Base-by-base conservation (phyloP, 2,888 invertebrate species). In the Stenodema calcarata region DNA sequence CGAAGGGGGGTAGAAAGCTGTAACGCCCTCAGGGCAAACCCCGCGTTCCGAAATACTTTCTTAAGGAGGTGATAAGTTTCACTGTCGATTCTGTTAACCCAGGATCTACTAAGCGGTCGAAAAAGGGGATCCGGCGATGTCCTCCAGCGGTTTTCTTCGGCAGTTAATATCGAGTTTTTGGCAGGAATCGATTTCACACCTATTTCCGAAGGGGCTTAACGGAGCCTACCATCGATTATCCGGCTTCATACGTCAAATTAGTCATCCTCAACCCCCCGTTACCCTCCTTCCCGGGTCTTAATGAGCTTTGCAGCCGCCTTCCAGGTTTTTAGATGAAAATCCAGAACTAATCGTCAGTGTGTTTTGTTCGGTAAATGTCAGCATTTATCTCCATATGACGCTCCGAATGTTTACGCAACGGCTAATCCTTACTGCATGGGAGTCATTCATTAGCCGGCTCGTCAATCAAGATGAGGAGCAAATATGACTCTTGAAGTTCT, bases 151-250 rank as follows among this genome's bases (percentile, higher is more conserved):
- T 62, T 18, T 62, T 62, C 62, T 62, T 62, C 11, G 62, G 62
- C 62, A 27, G 62, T 27, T 62, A 62, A 62, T 62, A 27, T 27
- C 27, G 62, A 62, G 62, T 62, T 62, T 62, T 62, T 62, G 62
- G 62, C 62, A 62, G 62, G 47, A 62, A 62, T 62, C 62, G 62
- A 62, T 62, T 62, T 62, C 62, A 62, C 62, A 62, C 62, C 62
- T 62, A 62, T 62, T 62, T 62, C 62, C 62, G 18, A 23, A 18
- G 62, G 11, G 62, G 23, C 47, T 47, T 62, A 62, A 62, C 62
- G 62, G 62, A 7, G 23, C 12, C 62, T 62, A 11, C 62, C 62
- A 62, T 62, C 62, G 18, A 18, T 62, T 62, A 62, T 62, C 62
- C 62, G 23, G 62, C 62, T 62, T 47, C 62, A 62, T 23, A 23